A percentile compares a stretch with the other conserved stretches of the same genome.
phyloP scores from a whole-genome alignment of 2,797 vertebrate species.

The Falco columbarius region DNA sequence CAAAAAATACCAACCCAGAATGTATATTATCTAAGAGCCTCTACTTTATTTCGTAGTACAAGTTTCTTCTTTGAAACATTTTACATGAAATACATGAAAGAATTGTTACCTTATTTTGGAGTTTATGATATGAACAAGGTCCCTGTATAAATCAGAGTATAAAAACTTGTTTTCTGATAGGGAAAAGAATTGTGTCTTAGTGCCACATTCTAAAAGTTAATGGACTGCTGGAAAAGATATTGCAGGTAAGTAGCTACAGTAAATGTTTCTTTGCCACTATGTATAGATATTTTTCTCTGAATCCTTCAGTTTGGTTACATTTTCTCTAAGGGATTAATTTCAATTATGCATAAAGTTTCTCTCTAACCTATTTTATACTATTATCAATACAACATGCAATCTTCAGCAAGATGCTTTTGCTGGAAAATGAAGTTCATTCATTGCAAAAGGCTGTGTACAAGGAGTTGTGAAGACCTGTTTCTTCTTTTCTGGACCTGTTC shows the following conservation, averaged over 20 bases:
- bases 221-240: constrained; percentile 28
- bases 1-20: neutral
- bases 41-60: neutral
- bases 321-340: neutral
- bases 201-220: neutral
- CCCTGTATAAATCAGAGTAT: neutral
- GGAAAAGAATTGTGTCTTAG: neutral
- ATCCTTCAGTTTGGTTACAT: neutral
- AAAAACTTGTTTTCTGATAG: neutral
- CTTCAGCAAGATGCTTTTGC: neutral
- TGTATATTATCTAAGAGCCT: neutral
- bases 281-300: neutral
- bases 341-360: constrained; percentile 17
- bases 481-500: neutral
- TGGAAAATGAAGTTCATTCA: neutral
- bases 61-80: neutral
- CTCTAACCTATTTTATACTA: constrained; percentile 7
- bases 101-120: neutral
- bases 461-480: neutral
- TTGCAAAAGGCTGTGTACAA: neutral
- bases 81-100: neutral
- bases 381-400: neutral
- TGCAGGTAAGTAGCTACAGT: constrained; percentile 11
- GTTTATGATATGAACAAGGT: constrained; percentile 34
- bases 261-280: neutral